Conservation (phyloP, 2,888 invertebrate species). For the Criorhina ranunculi region DNA sequence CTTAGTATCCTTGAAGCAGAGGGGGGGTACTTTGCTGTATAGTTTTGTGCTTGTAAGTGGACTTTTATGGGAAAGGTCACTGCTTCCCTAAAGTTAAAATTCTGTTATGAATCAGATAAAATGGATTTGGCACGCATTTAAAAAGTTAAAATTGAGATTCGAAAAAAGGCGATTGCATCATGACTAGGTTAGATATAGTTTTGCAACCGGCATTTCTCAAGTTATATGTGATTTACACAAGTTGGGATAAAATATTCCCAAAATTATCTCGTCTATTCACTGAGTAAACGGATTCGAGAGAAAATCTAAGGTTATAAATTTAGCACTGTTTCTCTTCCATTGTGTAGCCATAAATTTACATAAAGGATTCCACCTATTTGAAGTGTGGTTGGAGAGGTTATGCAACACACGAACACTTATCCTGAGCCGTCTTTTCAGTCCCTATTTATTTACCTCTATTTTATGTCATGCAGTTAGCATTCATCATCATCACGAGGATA, state of each 20-base stretch:
- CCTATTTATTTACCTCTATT: background rate
- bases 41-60: background rate
- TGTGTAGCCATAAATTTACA: constrained; percentile 3
- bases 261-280: background rate
- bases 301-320: background rate
- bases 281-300: background rate
- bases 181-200: no score
- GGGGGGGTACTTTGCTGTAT: background rate
- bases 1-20: constrained; percentile 9
- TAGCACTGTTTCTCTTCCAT: background rate
- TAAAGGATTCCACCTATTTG: constrained; percentile 2
- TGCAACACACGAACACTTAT: background rate
- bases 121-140: no score
- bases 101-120: no score
- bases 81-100: background rate
- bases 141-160: no score
- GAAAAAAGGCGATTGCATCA: no score
- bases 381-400: constrained; percentile 1
- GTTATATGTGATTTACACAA: no score
- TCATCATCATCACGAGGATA: background rate
- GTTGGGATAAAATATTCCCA: background rate
- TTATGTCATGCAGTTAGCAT: background rate
- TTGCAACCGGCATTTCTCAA: no score
- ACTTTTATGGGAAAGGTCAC: background rate
- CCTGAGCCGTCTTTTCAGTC: background rate